Conservation (phyloP, 2,797 vertebrate genomes). For the Chanos chanos region DNA sequence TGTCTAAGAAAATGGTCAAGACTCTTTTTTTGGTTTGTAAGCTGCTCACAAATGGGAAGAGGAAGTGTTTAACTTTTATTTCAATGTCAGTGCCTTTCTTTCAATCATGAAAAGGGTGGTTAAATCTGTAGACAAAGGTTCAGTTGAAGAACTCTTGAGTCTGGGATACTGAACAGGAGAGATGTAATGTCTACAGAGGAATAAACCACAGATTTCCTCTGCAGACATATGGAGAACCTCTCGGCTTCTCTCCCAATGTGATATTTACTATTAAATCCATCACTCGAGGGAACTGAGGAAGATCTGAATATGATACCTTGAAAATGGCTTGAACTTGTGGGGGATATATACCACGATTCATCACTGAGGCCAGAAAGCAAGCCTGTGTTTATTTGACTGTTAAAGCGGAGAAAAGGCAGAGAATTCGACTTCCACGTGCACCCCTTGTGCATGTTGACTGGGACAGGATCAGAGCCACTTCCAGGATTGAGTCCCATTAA, state of each 20-base stretch:
- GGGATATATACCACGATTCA: slow-evolving; percentile 27
- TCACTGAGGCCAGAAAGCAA: neutral
- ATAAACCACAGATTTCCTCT: slow-evolving; percentile 20
- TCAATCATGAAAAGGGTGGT: neutral
- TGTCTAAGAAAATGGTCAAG: neutral
- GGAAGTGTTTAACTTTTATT: slow-evolving; percentile 15
- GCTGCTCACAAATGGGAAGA: slow-evolving; percentile 20
- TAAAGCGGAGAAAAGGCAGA: slow-evolving; percentile 32
- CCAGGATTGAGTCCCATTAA: slow-evolving; percentile 44
- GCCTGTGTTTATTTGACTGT: slow-evolving; percentile 18
- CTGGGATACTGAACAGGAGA: slow-evolving; percentile 10
- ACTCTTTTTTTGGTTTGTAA: too few species aligned
- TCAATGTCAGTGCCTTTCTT: slow-evolving; percentile 14
- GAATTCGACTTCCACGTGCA: too few species aligned
- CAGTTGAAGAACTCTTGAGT: slow-evolving; percentile 25
- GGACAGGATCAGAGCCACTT: slow-evolving; percentile 35
- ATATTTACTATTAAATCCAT: slow-evolving; percentile 15
- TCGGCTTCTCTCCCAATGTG: slow-evolving; percentile 4
- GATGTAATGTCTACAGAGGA: slow-evolving; percentile 7
- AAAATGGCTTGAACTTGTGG: slow-evolving; percentile 43
- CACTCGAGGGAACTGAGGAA: slow-evolving; percentile 14
- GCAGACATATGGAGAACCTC: slow-evolving; percentile 31
- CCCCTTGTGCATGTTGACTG: slow-evolving; percentile 18
- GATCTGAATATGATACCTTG: slow-evolving; percentile 21
- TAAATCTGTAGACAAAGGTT: slow-evolving; percentile 12